A percentile compares a stretch with the other conserved stretches of the same genome.
Conservation (phyloP, 2,888 invertebrate genomes). For the Geophilus truncorum region DNA sequence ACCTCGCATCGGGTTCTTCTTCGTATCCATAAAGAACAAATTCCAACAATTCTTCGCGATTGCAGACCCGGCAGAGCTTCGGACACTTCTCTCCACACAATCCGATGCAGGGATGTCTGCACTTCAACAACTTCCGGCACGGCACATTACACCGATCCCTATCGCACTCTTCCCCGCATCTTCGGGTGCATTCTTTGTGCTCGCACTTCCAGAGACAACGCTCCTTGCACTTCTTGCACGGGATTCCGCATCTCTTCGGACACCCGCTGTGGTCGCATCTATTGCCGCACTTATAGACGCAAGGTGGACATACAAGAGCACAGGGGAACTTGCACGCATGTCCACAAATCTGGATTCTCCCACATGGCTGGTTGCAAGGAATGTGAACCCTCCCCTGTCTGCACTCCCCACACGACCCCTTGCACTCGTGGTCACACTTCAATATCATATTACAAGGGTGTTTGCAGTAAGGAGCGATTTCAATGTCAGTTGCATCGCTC, state of each 20-base stretch:
- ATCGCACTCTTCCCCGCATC: slow-evolving; percentile 48
- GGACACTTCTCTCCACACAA: slow-evolving; percentile 51
- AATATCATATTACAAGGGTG: slow-evolving; percentile 40
- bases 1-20: slow-evolving; percentile 54
- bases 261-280: slow-evolving; percentile 45
- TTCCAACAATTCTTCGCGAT: slow-evolving; percentile 11
- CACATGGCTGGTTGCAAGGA: slow-evolving; percentile 45
- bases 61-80: slow-evolving; percentile 37
- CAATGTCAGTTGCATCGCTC: neutral
- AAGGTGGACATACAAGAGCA: slow-evolving; percentile 47
- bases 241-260: slow-evolving; percentile 42
- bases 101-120: slow-evolving; percentile 49
- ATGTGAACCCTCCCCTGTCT: slow-evolving; percentile 46
- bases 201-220: slow-evolving; percentile 46
- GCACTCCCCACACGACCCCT: slow-evolving; percentile 47
- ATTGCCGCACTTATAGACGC: slow-evolving; percentile 45
- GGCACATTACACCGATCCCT: slow-evolving; percentile 43
- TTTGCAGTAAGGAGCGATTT: slow-evolving; percentile 38
- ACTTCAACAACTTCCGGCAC: slow-evolving; percentile 44
- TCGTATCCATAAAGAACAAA: slow-evolving; percentile 51
- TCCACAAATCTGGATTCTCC: slow-evolving; percentile 46
- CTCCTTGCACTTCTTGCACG: slow-evolving; percentile 46
- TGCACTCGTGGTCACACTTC: slow-evolving; percentile 44
- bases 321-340: slow-evolving; percentile 47
- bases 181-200: slow-evolving; percentile 44